Evolutionary conservation across 2,888 invertebrate species (phyloP), one percentile per base, ranked within the genome.

Genomic region (Caenorhabditis angaria): DNA sequence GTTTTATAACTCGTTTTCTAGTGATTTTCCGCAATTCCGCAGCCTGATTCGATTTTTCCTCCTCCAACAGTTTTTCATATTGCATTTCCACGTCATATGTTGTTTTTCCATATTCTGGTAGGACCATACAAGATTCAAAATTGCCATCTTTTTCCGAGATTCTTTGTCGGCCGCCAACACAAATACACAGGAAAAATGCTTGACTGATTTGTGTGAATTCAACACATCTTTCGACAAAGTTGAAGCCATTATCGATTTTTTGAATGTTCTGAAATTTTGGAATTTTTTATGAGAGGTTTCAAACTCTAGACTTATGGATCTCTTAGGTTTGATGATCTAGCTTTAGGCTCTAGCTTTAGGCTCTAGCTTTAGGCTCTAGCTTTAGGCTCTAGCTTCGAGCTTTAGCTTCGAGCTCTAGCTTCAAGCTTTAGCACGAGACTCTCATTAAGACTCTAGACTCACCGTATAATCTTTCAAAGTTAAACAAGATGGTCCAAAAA

Each of bases 171-270:
- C 35, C 56, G 32, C 22, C 56, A 56, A 56, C 35, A 20, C 66
- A 66, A 28, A 71, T 67, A 18, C 63, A 63, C 25, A 71, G 65
- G 27, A 64, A 71, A n/a, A 58, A 61, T 1, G 66, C 53, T n/a
- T n/a, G 25, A 12, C 62, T 66, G 0, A 48, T 18, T 12, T n/a
- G 29, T 27, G 59, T 62, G 22, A 66, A 70, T 18, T 59, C 22
- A 10, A 32, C 32, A 20, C 70, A 70, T 20, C 48, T 28, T 2
- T 54, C n/a, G n/a, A 59, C 60, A 20, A 63, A 66, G 24, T 63
- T 62, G 27, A 47, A 51, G 2, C 48, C 50, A 20, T 57, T 41
- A 1, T 29, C 18, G n/a, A 60, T 54, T 3, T 25, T 5, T n/a
- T 22, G 25, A 12, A 69, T 25, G 28, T 35, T 28, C 62, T 63